Evolutionary conservation across 2,113 vertebrate genomes (phyloP).

Genomic region (Synchiropus splendidus): DNA sequence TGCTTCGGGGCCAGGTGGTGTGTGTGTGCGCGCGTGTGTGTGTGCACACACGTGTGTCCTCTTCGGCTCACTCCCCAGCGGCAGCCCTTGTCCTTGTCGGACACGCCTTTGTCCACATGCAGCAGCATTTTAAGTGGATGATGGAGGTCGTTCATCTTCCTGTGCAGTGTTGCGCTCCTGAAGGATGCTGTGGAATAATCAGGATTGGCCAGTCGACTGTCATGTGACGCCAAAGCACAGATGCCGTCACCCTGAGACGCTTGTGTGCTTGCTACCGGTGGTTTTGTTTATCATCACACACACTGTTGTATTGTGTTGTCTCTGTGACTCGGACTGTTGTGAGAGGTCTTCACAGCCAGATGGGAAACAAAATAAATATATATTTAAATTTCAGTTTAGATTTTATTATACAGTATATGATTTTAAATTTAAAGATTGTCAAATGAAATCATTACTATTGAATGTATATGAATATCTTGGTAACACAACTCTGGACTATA

Average conservation of each 20-base stretch:
- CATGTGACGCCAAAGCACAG: neutral
- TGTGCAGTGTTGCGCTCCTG: slow-evolving; percentile 5
- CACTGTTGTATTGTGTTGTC: too few species aligned
- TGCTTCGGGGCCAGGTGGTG: neutral
- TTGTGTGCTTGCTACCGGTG: neutral
- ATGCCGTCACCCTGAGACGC: neutral
- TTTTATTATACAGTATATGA: too few species aligned
- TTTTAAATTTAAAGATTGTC: too few species aligned
- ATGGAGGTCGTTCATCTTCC: slow-evolving; percentile 17
- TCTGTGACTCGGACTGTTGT: too few species aligned
- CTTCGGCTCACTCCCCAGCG: neutral
- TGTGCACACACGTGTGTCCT: neutral
- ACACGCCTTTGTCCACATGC: slow-evolving; percentile 15
- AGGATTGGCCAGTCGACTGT: slow-evolving; percentile 7
- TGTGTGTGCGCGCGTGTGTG: neutral
- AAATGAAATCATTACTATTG: too few species aligned
- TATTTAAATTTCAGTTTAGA: too few species aligned
- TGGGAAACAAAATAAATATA: too few species aligned
- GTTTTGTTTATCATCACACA: too few species aligned
- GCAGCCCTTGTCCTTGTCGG: neutral
- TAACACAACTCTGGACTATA: too few species aligned
- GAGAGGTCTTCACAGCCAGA: too few species aligned
- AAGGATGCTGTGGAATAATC: slow-evolving; percentile 21
- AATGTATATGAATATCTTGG: too few species aligned
- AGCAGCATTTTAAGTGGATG: neutral